Evolutionary conservation across 2,797 vertebrate genomes (phyloP).

Genomic region (Tachyglossus aculeatus): DNA sequence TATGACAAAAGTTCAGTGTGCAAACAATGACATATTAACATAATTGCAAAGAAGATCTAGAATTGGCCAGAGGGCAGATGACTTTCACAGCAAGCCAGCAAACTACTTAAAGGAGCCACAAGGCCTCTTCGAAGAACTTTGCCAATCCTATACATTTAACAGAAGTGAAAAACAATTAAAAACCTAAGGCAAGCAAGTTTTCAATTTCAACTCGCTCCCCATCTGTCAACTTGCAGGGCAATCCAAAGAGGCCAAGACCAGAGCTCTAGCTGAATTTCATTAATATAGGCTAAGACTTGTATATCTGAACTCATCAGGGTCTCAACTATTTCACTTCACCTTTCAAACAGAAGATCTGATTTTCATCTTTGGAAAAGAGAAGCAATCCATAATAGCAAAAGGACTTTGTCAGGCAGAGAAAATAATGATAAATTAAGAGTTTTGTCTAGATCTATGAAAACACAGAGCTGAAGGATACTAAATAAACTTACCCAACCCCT

Average conservation of each 20-base stretch:
- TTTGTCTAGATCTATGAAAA: no score
- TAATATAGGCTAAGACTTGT: not conserved
- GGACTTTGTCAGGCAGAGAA: no score
- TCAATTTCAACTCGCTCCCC: not conserved
- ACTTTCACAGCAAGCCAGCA: not conserved
- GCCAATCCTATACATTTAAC: conserved; percentile 5
- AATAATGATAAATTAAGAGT: no score
- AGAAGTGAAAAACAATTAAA: not conserved
- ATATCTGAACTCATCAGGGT: not conserved
- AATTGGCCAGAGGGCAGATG: not conserved
- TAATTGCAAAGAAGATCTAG: not conserved
- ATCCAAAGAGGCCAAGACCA: not conserved
- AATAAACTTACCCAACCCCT: no score
- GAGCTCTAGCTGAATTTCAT: not conserved
- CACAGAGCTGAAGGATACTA: no score
- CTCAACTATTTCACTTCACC: conserved; percentile 28
- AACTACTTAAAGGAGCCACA: not conserved
- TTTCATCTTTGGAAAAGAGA: not conserved
- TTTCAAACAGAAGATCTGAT: not conserved
- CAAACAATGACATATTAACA: not conserved
- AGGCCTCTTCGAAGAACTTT: not conserved
- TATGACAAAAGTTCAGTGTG: not conserved
- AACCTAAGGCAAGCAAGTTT: not conserved
- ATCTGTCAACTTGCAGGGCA: rapidly evolving
- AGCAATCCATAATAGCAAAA: no score